Base-by-base conservation (phyloP, 2,888 invertebrate genomes). In the Amblyteles armatorius region DNA sequence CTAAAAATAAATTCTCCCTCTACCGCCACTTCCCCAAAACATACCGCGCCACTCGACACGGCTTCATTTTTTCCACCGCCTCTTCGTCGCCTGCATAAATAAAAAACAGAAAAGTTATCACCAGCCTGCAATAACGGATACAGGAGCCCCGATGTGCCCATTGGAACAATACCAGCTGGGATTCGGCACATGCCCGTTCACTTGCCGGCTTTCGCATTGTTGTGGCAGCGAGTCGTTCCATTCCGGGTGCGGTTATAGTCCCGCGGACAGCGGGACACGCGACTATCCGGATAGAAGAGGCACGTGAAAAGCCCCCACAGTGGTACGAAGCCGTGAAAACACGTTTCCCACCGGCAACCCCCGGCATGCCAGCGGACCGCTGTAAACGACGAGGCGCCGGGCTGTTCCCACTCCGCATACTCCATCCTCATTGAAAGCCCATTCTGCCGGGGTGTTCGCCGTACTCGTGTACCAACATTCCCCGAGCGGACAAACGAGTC, bases 401-500 rank as follows among this genome's bases (percentile, higher is more conserved):
- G 63, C 6, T 33, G 19, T 33, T 29, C 29, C 16, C 16, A n/a
- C 29, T 9, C 2, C 52, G 3, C 52, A 22, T n/a, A 29, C 63
- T 63, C 63, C 33, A 29, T 60, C 7, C 48, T 74, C 74, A 69
- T 48, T 69, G 74, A 74, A 74, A 81, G 74, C 48, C 36, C 29
- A 52, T 16, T 63, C 63, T 33, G 29, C n/a, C 33, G 33, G 63
- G 72, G 72, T 57, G 57, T 65, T 74, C 63, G 68, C 65, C 65
- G 60, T 65, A 63, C 63, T 63, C 63, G 63, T 63, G 63, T 63
- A 63, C 63, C 73, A 76, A 68, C 69, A 83, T 85, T 77, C 81
- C 81, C 83, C 26, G 22, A 67, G 48, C 60, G 7, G 50, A 72
- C 50, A 77, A 73, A 84, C 72, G 76, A 67, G 36, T 63, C 44